phyloP scores from a whole-genome alignment of 2,113 vertebrate species.

The Acanthochromis polyacanthus region DNA sequence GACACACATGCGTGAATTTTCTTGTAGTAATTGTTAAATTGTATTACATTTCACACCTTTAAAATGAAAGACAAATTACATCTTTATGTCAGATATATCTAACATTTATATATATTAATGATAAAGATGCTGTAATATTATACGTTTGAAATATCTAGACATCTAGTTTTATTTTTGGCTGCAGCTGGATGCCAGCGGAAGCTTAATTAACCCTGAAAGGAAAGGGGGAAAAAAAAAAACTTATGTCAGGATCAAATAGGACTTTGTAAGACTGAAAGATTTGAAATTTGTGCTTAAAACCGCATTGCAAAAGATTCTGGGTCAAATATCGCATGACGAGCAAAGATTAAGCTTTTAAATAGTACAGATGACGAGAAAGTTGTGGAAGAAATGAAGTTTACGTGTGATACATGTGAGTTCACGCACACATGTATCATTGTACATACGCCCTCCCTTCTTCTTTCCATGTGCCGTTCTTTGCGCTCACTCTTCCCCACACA shows the following conservation, averaged over 20 bases:
- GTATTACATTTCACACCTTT: not conserved
- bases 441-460: constrained; percentile 5
- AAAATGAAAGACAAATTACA: not conserved
- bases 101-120: too few species aligned
- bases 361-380: not conserved
- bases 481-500: constrained; percentile 4
- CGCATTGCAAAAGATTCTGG: not conserved
- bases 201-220: constrained; percentile 20
- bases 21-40: not conserved
- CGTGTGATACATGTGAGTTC: constrained; percentile 28
- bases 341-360: not conserved
- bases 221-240: not conserved
- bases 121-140: not conserved
- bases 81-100: not conserved
- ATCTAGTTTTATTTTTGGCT: not conserved
- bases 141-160: not conserved
- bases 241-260: not conserved
- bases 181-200: not conserved
- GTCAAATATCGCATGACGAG: not conserved
- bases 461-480: constrained; percentile 22
- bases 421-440: constrained; percentile 12
- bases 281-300: not conserved
- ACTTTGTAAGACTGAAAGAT: not conserved
- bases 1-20: too few species aligned
- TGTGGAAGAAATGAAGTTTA: constrained; percentile 1